A percentile compares a stretch with the other conserved stretches of the same genome.
phyloP scores from a whole-genome alignment of 2,888 invertebrate species.

The Melikaiella ostensackeni region DNA sequence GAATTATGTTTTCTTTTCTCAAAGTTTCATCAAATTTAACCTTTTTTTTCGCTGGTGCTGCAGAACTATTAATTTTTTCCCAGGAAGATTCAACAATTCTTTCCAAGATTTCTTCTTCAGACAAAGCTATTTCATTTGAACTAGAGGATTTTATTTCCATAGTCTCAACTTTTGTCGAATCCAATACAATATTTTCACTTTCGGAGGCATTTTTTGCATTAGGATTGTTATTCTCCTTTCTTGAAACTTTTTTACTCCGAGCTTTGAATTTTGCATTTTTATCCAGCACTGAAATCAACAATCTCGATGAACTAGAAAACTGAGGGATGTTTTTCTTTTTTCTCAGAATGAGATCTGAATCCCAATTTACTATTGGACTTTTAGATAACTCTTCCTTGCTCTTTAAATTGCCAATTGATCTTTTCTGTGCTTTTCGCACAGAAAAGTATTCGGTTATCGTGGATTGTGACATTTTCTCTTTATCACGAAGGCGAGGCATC shows the following conservation, averaged over 20 bases:
- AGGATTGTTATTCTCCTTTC: neutral
- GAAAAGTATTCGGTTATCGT: slow-evolving; percentile 1
- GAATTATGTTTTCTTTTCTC: slow-evolving; percentile 84
- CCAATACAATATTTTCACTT: neutral
- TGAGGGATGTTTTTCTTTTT: neutral
- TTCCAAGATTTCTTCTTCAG: neutral
- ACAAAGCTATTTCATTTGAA: neutral
- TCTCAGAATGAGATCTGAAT: neutral
- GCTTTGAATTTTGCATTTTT: neutral
- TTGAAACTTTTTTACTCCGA: neutral
- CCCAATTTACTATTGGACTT: neutral
- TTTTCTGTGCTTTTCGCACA: slow-evolving; percentile 3
- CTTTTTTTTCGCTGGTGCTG: neutral
- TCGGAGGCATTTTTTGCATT: neutral
- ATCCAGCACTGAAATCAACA: neutral
- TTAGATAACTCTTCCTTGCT: neutral
- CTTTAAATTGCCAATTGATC: neutral
- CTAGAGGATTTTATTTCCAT: neutral
- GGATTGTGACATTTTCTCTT: neutral
- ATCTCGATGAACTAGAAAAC: neutral
- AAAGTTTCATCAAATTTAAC: slow-evolving; percentile 14
- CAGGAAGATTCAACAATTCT: neutral
- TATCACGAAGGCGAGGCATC: neutral
- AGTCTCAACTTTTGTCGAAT: neutral
- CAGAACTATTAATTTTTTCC: neutral